Evolutionary conservation across 2,888 invertebrate species (phyloP).

Genomic region (Itoplectis maculator): DNA sequence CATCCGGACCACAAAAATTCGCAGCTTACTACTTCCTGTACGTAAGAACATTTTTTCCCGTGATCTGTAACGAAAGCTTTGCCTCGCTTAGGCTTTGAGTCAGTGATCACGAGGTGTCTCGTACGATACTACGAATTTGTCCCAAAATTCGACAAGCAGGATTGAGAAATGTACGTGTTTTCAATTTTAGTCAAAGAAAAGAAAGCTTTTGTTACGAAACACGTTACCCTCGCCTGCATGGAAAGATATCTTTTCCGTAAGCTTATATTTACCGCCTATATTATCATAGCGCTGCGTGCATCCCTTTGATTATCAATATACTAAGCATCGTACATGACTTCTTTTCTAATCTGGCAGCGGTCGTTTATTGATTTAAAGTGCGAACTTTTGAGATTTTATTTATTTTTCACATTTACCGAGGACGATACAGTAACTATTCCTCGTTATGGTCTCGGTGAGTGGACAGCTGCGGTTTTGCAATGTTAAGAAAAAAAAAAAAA

Average conservation of each 20-base stretch:
- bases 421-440: constrained; percentile 15
- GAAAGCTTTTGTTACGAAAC: constrained; percentile 76
- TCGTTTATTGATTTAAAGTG: constrained; percentile 42
- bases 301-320: constrained; percentile 60
- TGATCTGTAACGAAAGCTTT: constrained; percentile 63
- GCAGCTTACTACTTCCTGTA: constrained; percentile 1
- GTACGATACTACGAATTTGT: constrained; percentile 24
- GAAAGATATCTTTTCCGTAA: constrained; percentile 76
- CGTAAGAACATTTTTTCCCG: constrained; percentile 30
- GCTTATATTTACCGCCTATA: constrained; percentile 72
- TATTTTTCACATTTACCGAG: constrained; percentile 9
- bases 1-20: neutral
- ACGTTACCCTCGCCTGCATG: constrained; percentile 82
- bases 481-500: too few relatives aligned
- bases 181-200: constrained; percentile 27
- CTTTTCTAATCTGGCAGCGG: constrained; percentile 67
- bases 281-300: constrained; percentile 66
- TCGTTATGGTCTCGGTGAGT: constrained; percentile 62
- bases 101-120: constrained; percentile 23
- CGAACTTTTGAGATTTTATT: constrained; percentile 1
- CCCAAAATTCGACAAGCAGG: neutral
- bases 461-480: constrained; percentile 54
- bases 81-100: constrained; percentile 21
- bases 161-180: neutral
- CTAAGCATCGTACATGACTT: constrained; percentile 62